phyloP scores from a whole-genome alignment of 1,140 invertebrate genomes.

The Caenorhabditis inopinata region DNA sequence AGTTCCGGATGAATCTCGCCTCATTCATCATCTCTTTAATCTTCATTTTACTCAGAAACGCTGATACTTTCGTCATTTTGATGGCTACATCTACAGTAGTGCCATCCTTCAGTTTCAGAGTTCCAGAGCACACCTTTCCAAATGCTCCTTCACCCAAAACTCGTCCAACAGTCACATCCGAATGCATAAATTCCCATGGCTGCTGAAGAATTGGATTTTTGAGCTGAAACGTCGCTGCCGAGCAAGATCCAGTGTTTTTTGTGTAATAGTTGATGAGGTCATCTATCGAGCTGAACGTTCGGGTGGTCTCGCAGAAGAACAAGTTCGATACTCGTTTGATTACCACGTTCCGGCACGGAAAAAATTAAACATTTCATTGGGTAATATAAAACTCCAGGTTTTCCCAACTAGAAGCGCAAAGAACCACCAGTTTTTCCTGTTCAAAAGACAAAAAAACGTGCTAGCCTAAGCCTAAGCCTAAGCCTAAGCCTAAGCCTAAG shows the following conservation, averaged over 20 bases:
- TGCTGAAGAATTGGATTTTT: slow-evolving; percentile 19
- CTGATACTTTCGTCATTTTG: slow-evolving; percentile 22
- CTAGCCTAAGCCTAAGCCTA: no score
- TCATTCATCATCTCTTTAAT: slow-evolving; percentile 46
- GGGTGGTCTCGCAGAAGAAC: not conserved
- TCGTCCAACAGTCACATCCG: not conserved
- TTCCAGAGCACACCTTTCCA: slow-evolving; percentile 34
- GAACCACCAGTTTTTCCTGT: no score
- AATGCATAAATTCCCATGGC: slow-evolving; percentile 28
- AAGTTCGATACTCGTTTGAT: not conserved
- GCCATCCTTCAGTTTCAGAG: not conserved
- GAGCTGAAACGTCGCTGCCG: not conserved
- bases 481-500: no score
- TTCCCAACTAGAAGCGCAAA: no score
- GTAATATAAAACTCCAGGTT: no score
- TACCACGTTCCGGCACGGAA: not conserved
- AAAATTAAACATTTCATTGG: not conserved
- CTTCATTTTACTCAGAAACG: not conserved
- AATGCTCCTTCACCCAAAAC: slow-evolving; percentile 32
- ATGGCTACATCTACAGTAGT: not conserved
- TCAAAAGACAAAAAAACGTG: no score
- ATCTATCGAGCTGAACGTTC: not conserved
- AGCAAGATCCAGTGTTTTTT: not conserved
- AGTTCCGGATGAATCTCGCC: slow-evolving; percentile 35
- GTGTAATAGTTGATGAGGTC: not conserved